phyloP scores from a whole-genome alignment of 2,113 vertebrate species.

The Dicrurus megarhynchus region DNA sequence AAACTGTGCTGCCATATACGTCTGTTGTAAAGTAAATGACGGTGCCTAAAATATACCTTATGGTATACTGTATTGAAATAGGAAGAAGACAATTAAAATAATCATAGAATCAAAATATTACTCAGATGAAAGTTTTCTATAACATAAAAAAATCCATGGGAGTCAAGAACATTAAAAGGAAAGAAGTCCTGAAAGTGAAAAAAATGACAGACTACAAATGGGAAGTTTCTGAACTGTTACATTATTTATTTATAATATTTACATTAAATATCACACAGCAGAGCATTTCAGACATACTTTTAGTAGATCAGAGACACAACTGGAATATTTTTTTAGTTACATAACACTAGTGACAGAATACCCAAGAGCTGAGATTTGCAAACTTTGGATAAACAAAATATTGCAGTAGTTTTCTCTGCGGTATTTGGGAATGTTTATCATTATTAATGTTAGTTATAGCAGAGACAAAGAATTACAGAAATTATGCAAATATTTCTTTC shows the following conservation, averaged over 20 bases:
- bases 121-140: neutral
- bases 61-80: neutral
- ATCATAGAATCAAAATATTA: neutral
- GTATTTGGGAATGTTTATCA: neutral
- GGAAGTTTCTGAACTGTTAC: neutral
- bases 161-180: neutral
- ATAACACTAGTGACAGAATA: neutral
- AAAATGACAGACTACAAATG: neutral
- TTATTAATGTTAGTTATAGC: neutral
- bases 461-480: neutral
- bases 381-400: neutral
- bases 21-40: neutral
- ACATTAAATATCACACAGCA: neutral
- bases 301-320: neutral
- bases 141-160: neutral
- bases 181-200: neutral
- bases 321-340: neutral
- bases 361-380: neutral
- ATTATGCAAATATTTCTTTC: neutral
- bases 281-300: neutral
- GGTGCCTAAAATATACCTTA: neutral
- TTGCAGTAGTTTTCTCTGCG: neutral
- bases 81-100: neutral
- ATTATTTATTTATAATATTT: neutral
- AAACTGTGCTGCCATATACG: neutral